Percentiles rank a stretch among this genome's conserved stretches.
These are phyloP conservation scores for Hyperoplus immaculatus DNA, from an alignment of 2,797 vertebrate species.

Conservation along the genomic window DNA sequence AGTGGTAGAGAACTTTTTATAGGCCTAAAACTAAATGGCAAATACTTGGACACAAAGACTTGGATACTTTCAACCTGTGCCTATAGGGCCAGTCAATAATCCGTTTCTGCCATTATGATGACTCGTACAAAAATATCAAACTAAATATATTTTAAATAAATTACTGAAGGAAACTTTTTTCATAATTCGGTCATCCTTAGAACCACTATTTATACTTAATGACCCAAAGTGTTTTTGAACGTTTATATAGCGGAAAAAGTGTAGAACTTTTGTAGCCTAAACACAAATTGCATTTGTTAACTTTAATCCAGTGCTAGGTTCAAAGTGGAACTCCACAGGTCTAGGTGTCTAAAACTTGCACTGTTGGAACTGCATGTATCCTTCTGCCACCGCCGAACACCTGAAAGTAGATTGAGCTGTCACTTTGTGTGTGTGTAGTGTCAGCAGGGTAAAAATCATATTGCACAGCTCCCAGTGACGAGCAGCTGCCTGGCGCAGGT, in stretches of 20 bases:
- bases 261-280: not conserved
- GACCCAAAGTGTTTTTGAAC: conserved; percentile 4
- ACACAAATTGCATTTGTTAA: conserved; percentile 6
- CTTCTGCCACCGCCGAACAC: conserved; percentile 19
- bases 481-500: conserved; percentile 79
- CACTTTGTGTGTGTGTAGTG: conserved; percentile 42
- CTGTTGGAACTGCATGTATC: conserved; percentile 10
- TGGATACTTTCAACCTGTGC: not conserved
- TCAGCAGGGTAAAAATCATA: conserved; percentile 45
- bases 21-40: not conserved
- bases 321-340: conserved; percentile 16
- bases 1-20: not conserved
- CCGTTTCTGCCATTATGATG: not conserved
- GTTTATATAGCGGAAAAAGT: conserved; percentile 7
- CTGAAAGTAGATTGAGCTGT: conserved; percentile 54
- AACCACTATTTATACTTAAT: not conserved
- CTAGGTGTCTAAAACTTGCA: conserved; percentile 13
- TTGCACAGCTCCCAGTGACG: conserved; percentile 57
- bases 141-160: not conserved
- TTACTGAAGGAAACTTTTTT: not conserved
- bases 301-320: conserved; percentile 7
- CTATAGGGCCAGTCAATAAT: not conserved
- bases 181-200: not conserved
- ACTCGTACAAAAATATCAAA: conserved; percentile 1
- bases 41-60: not conserved